A percentile compares a stretch with the other conserved stretches of the same genome.
These are phyloP conservation scores for Alosa sapidissima DNA, from an alignment of 2,797 vertebrate genomes.

Conservation along the genomic window DNA sequence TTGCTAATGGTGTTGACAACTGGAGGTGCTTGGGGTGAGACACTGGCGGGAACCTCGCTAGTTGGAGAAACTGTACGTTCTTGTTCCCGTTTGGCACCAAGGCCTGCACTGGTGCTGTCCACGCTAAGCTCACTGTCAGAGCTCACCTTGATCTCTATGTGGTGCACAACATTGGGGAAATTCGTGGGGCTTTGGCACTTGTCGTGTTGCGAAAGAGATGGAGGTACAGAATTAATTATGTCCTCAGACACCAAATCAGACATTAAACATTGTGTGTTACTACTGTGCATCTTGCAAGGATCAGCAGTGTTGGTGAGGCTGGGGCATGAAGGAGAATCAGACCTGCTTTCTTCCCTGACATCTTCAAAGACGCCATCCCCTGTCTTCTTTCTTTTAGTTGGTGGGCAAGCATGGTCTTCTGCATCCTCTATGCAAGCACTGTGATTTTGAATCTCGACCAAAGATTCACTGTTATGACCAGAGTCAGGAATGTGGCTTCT, in stretches of 20 bases:
- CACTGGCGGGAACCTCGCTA: background rate
- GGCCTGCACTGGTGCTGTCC: slow-evolving; percentile 3
- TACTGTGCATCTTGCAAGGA: slow-evolving; percentile 42
- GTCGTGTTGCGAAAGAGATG: slow-evolving; percentile 60
- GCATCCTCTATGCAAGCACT: slow-evolving; percentile 23
- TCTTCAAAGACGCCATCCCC: slow-evolving; percentile 34
- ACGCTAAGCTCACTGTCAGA: slow-evolving; percentile 8
- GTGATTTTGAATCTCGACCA: slow-evolving; percentile 33
- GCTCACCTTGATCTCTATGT: slow-evolving; percentile 55
- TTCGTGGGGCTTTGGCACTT: slow-evolving; percentile 70
- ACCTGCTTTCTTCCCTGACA: slow-evolving; percentile 40
- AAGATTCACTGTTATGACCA: background rate
- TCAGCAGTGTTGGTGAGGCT: slow-evolving; percentile 42
- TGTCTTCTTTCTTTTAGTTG: slow-evolving; percentile 25
- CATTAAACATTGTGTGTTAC: slow-evolving; percentile 51
- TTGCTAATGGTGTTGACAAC: slow-evolving; percentile 65
- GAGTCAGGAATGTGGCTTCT: background rate
- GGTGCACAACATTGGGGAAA: slow-evolving; percentile 71
- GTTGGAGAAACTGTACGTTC: background rate
- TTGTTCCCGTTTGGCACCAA: background rate
- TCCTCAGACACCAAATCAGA: slow-evolving; percentile 54
- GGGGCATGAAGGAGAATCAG: slow-evolving; percentile 53
- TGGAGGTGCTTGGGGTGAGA: slow-evolving; percentile 45
- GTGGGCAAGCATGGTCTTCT: slow-evolving; percentile 39
- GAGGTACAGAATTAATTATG: slow-evolving; percentile 44